phyloP scores from a whole-genome alignment of 2,888 invertebrate genomes.

The Epinotia demarniana region DNA sequence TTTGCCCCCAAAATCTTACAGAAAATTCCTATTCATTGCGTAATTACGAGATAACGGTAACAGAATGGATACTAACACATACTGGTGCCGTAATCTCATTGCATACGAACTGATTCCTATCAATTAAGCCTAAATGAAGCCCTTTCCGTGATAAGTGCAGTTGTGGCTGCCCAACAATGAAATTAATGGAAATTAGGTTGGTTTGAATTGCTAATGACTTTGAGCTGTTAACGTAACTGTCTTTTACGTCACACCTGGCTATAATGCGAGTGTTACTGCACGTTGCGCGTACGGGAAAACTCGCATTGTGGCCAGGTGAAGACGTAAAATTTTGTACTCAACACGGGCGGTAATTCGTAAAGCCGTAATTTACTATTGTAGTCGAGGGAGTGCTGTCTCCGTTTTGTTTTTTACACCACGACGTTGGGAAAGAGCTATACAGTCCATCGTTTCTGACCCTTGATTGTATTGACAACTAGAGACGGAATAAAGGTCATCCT shows the following conservation, averaged over 20 bases:
- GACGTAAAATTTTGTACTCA: no score
- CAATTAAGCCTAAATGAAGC: constrained; percentile 52
- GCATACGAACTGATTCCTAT: constrained; percentile 53
- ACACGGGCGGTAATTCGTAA: no score
- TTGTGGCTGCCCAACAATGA: constrained; percentile 31
- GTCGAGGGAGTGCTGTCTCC: not conserved
- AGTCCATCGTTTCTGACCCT: no score
- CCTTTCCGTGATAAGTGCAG: constrained; percentile 31
- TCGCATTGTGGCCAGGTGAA: no score
- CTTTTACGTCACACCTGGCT: no score
- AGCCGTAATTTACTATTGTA: no score
- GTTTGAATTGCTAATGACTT: constrained; percentile 41
- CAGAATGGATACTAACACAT: constrained; percentile 2
- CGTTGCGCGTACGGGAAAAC: no score
- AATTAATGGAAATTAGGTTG: constrained; percentile 37
- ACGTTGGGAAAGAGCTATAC: not conserved
- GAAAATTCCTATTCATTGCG: not conserved
- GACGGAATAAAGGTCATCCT: no score
- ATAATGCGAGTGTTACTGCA: no score
- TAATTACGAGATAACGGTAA: not conserved
- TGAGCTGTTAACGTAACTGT: constrained; percentile 29
- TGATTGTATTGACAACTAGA: no score
- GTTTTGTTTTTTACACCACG: not conserved
- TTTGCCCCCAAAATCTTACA: not conserved
- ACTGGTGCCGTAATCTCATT: constrained; percentile 48